Conservation (phyloP, 2,113 vertebrate genomes). For the Saimiri boliviensis region DNA sequence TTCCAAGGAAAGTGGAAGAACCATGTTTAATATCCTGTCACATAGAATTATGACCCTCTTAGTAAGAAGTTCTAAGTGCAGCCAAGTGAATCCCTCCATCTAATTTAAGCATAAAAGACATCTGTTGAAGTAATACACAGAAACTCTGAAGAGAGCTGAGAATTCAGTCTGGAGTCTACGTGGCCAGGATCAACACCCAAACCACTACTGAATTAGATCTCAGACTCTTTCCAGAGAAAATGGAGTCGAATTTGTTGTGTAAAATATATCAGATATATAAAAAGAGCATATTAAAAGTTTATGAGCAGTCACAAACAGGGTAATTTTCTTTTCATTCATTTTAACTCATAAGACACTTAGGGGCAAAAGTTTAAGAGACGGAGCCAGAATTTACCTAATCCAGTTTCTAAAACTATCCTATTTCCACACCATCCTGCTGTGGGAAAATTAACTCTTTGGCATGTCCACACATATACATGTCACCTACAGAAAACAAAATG, state of each 20-base stretch:
- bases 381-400: not conserved
- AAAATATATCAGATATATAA: not conserved
- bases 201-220: not conserved
- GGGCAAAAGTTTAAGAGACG: not conserved
- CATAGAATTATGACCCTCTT: not conserved
- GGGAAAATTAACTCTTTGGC: too few relatives aligned
- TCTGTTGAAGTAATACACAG: not conserved
- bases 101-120: not conserved
- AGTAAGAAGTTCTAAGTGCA: not conserved
- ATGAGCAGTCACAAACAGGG: not conserved
- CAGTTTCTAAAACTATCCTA: not conserved
- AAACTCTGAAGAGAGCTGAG: not conserved
- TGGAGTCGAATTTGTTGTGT: not conserved
- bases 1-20: not conserved
- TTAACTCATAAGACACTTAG: not conserved
- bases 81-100: not conserved
- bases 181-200: not conserved
- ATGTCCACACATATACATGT: not conserved
- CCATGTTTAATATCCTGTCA: not conserved
- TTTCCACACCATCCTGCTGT: not conserved
- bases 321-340: not conserved
- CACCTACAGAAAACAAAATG: not conserved
- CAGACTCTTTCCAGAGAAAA: not conserved
- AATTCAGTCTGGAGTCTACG: not conserved
- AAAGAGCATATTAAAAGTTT: not conserved